Conservation (phyloP, 2,888 invertebrate species). For the Meta bourneti region DNA sequence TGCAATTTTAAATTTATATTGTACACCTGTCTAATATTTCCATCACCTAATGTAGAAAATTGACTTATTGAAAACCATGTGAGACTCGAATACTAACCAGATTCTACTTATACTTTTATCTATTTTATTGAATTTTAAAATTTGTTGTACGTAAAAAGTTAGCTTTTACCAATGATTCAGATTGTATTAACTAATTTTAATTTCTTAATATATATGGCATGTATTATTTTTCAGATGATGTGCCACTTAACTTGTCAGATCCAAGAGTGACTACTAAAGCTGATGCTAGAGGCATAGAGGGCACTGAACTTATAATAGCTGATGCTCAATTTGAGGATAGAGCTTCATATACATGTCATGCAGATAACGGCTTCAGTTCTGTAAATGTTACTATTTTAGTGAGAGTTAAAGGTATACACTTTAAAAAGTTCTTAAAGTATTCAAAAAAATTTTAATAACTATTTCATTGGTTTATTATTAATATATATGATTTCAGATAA, state of each 20-base stretch:
- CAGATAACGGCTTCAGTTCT: constrained; percentile 81
- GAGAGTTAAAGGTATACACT: constrained; percentile 88
- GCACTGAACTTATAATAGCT: constrained; percentile 85
- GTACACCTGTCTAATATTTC: too few species aligned
- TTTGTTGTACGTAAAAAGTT: too few species aligned
- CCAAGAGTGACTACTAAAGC: constrained; percentile 74
- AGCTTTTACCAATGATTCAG: too few species aligned
- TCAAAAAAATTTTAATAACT: background rate
- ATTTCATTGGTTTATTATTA: background rate
- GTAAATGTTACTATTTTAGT: constrained; percentile 83
- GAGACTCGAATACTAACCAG: too few species aligned
- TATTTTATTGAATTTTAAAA: too few species aligned
- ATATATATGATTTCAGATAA: constrained; percentile 84
- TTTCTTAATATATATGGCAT: background rate
- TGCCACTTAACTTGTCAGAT: constrained; percentile 74
- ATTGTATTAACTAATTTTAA: too few species aligned
- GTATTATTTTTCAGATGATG: constrained; percentile 65
- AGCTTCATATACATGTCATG: constrained; percentile 86
- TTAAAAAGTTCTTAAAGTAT: background rate
- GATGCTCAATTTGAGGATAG: constrained; percentile 86
- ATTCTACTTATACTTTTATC: too few species aligned
- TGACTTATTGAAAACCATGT: too few species aligned
- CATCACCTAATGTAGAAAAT: too few species aligned
- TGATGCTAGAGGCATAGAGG: constrained; percentile 82
- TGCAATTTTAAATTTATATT: too few species aligned